Base-by-base conservation (phyloP, 2,113 vertebrate genomes). In the Empidonax traillii region DNA sequence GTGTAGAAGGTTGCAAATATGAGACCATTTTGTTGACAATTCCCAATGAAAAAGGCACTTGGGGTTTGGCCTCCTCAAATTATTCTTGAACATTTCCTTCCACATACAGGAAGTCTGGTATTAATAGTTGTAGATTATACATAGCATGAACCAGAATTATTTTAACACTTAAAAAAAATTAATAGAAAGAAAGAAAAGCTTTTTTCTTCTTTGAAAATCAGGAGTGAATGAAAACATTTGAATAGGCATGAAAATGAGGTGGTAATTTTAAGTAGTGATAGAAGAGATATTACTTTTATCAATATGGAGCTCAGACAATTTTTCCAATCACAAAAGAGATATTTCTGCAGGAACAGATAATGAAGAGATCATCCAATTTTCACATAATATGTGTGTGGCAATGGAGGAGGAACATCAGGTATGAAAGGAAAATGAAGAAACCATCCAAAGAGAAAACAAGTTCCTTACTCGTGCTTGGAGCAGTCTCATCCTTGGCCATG, bases 401-500 rank as follows among this genome's bases (percentile, higher is more conserved):
- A 69, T 55, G 10, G 3, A 63, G 6, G 1, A 52, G 12, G 3
- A 52, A 25, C 17, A 37, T 23, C 5, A 4, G 1, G 6, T 2
- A n/a, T 6, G 14, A 33, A 3, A 72, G 12, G 19, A 73, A 63
- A 67, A 62, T 30, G 13, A 67, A 78, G 2, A 59, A 76, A 30
- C 3, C 20, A 63, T 6, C 41, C 19, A 47, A 62, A 68, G 18
- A 52, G 12, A 90, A 23, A 23, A 5, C 8, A 43, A 86, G 13
- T 41, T 85, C 86, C 96, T 96, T 96, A 97, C 91, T 96, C 61
- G 56, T 72, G 58, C 76, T 94, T 11, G 14, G 35, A 65, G 83
- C 14, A 35, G 39, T 37, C 33, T 68, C 7, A 0, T 95, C 67
- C 49, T 72, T 71, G 79, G 75, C 67, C 89, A 72, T 76, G 43